Evolutionary conservation across 2,113 vertebrate species (phyloP), one percentile per base, ranked within the genome.

Genomic region (Solenodon paradoxus): DNA sequence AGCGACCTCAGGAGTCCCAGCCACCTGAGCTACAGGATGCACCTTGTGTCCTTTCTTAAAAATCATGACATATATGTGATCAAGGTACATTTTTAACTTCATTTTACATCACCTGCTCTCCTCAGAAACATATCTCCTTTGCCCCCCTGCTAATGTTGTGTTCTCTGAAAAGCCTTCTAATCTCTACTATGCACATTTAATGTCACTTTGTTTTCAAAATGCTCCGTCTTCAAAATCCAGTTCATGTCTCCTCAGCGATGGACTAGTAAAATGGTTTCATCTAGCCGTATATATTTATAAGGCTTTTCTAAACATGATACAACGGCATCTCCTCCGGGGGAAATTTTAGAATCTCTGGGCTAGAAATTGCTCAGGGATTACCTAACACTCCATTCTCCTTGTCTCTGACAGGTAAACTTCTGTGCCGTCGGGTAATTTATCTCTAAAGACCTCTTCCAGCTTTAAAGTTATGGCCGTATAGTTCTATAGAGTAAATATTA

Each of bases 131-230:
- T 12, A 19, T 32, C 40, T 53, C 47, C 26, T 90, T 45, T 22
- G 15, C n/a, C 22, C 26, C n/a, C 95, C 45, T 47, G 79, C 3
- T 88, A 68, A 81, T 19, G 28, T 5, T 66, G n/a, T 95, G 32
- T 55, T 84, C 88, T 92, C 80, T 57, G 38, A 77, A 83, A 88
- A n/a, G 19, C 51, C 32, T 59, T 90, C 87, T 90, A 49, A 74
- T 68, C 24, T 74, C 68, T 83, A 71, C 15, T n/a, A 15, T 13
- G 78, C 11, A 87, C 12, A 8, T 51, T 85, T 26, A 42, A 79
- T 63, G 82, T 49, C 40, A 61, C 20, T 91, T 74, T n/a, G 40
- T 63, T 86, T 86, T 86, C 82, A 86, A 89, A 94, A 92, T 35
- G 47, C 5, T 66, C 22, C 38, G 57, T 95, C 81, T 77, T 85